Evolutionary conservation across 2,888 invertebrate species (phyloP).

Genomic region (Epiblema foenella): DNA sequence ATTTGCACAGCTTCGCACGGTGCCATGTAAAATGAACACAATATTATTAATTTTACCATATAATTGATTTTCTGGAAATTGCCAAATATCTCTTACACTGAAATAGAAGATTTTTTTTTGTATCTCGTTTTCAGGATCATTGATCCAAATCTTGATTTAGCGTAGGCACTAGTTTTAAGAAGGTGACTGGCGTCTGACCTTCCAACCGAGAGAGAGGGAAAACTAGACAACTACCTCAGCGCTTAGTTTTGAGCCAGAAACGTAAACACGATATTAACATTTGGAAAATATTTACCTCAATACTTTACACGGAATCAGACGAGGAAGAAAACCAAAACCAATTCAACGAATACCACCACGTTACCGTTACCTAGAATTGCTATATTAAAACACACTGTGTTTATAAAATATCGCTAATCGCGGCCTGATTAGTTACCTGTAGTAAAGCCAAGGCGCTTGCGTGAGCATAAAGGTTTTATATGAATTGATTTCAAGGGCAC

Average conservation of each 20-base stretch:
- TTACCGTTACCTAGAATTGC: background rate
- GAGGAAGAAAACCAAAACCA: background rate
- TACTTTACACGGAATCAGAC: background rate
- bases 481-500: slow-evolving; percentile 12
- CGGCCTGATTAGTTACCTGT: background rate
- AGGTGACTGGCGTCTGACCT: no score
- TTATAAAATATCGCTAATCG: slow-evolving; percentile 2
- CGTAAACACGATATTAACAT: background rate
- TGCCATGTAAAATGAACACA: slow-evolving; percentile 2
- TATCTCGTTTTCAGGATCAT: no score
- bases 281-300: background rate
- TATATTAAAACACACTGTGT: background rate
- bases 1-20: slow-evolving; percentile 31
- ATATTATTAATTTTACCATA: background rate
- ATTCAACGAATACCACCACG: background rate
- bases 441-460: slow-evolving; percentile 24
- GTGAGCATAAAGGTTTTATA: slow-evolving; percentile 24
- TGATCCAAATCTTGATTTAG: no score
- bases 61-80: background rate
- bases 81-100: background rate
- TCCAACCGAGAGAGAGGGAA: no score
- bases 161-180: no score
- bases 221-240: no score
- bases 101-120: background rate
- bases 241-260: no score